Evolutionary conservation across 2,888 invertebrate genomes (phyloP).

Genomic region (Ichneumoninae sp.): DNA sequence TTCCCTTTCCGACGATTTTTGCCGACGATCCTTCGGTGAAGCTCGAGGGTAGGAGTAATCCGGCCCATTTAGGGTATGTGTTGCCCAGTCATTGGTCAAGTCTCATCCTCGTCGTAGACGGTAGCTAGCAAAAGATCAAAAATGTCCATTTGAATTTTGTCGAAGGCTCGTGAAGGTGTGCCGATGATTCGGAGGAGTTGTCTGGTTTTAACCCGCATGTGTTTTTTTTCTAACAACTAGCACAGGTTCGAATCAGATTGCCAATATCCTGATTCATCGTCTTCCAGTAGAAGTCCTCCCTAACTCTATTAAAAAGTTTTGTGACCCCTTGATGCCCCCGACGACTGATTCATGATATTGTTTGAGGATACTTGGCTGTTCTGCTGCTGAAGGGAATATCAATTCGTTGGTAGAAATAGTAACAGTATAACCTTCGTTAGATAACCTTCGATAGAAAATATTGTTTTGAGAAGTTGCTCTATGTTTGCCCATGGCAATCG

Average conservation of each 20-base stretch:
- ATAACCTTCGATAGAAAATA: constrained; percentile 35
- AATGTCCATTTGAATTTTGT: constrained; percentile 26
- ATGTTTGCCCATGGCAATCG: constrained; percentile 26
- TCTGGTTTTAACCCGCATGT: background rate
- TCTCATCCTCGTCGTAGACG: too few species aligned
- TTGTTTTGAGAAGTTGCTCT: constrained; percentile 39
- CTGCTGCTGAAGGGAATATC: constrained; percentile 25
- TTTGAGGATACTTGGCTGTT: constrained; percentile 41
- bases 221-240: constrained; percentile 56
- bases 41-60: too few species aligned
- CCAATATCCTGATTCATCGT: constrained; percentile 58
- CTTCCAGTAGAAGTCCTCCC: constrained; percentile 65
- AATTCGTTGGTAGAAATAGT: constrained; percentile 55
- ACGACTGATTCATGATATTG: constrained; percentile 59
- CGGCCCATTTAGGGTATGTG: too few species aligned
- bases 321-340: constrained; percentile 56
- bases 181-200: constrained; percentile 57
- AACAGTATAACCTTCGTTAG: constrained; percentile 26
- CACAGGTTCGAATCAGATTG: constrained; percentile 58
- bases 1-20: too few species aligned
- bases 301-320: constrained; percentile 55
- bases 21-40: too few species aligned
- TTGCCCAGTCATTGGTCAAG: constrained; percentile 13
- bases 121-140: background rate
- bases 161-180: constrained; percentile 18